phyloP scores from a whole-genome alignment of 2,113 vertebrate species.

The Phalacrocorax aristotelis region DNA sequence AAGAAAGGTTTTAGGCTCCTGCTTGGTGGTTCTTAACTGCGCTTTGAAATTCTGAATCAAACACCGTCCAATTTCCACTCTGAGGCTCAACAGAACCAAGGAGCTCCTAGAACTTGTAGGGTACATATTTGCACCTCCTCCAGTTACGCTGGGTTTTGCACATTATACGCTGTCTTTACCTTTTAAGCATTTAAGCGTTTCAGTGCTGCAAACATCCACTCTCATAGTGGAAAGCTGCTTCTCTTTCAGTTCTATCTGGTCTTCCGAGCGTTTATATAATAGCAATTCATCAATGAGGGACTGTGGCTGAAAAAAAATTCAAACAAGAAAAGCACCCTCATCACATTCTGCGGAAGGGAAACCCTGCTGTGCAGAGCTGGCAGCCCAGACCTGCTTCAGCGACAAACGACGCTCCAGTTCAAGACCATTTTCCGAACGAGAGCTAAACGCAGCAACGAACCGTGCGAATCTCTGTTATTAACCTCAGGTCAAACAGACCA shows the following conservation, averaged over 20 bases:
- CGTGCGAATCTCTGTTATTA: rapidly evolving
- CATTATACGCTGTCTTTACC: conserved; percentile 60
- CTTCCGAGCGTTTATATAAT: conserved; percentile 80
- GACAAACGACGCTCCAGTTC: rapidly evolving
- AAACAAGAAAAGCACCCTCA: background rate
- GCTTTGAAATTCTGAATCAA: background rate
- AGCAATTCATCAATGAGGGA: conserved; percentile 88
- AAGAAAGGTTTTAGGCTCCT: background rate
- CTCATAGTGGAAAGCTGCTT: conserved; percentile 91
- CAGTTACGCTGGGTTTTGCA: rapidly evolving
- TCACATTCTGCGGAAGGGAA: background rate
- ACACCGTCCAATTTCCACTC: background rate
- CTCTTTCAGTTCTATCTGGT: conserved; percentile 91
- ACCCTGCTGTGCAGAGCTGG: background rate
- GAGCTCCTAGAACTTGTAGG: background rate
- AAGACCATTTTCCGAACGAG: rapidly evolving
- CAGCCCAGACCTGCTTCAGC: background rate
- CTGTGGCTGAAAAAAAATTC: conserved; percentile 77
- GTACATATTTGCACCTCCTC: background rate
- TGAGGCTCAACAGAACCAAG: background rate
- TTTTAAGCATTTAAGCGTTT: conserved; percentile 95
- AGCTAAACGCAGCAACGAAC: background rate
- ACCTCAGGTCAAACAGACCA: background rate
- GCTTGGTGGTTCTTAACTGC: background rate
- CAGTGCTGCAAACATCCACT: conserved; percentile 92